Base-by-base conservation (phyloP, 1,140 invertebrate species). In the Trypoxylus dichotomus region DNA sequence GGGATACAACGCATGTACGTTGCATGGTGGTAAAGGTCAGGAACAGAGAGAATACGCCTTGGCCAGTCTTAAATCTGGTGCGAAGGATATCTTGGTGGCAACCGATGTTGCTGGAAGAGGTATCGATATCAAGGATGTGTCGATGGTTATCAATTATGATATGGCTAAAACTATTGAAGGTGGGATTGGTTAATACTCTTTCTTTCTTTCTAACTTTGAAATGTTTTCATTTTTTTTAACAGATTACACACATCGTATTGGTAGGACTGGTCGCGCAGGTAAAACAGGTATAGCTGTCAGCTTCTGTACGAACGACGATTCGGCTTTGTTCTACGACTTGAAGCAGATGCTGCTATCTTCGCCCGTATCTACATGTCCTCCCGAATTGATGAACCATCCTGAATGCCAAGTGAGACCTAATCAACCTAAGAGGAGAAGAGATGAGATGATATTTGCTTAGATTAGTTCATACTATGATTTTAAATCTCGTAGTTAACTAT, bases 51-150 rank as follows among this genome's bases (percentile, higher is more conserved):
- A 99, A 85, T 99, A 97, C 86, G 98, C 98, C 68, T 88, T 99
- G 81, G 95, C 96, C 5, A 95, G 96, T 87, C 91, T 99, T 60
- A 99, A 99, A 87, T 92, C 92, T 75, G 97, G 97, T 13, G 90
- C 92, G 0, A 99, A 99, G 87, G 97, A 99, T 86, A 99, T 99
- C 83, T 88, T 99, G 76, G 98, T 99, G n/a, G 98, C 98, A 0
- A 99, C 98, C 5, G 98, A 99, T 89, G 98, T 99, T 1, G 98
- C 98, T 84, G 98, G 98, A 81, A 94, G 98, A 92, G 98, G 98
- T 97, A 99, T 99, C 80, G 98, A 99, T 85, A 99, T 99, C 83
- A 99, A 99, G 86, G 98, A 99, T 87, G 98, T 99, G 0, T 98
- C 97, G 0, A 91, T 98, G 87, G 97, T 99, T 78, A 97, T 99